Evolutionary conservation across 2,797 vertebrate genomes (phyloP), one percentile per base, ranked within the genome.

Genomic region (Syngnathus rostellatus): DNA sequence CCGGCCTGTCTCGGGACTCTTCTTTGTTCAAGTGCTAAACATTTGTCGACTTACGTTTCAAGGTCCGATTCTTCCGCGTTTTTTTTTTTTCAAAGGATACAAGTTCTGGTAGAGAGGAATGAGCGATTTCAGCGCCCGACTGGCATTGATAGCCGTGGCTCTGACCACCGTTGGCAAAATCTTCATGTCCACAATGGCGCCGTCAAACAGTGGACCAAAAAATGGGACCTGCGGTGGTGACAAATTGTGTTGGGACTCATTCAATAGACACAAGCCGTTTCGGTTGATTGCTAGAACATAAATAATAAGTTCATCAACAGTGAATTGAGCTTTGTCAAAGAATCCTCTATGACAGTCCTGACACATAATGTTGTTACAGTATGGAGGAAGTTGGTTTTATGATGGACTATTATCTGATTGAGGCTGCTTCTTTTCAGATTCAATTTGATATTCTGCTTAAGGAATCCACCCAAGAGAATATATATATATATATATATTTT

Each of bases 81-180:
- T 12, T 19, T 53, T 3, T 10, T 12, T 19, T 53, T 72, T 70
- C 1, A 80, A 88, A 98, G 96, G 96, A 99, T 98, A 99, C 97
- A 98, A 99, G 86, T 96, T 99, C 88, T 99, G 96, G 91, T 98
- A 99, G 12, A 98, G 89, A 1, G 97, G 94, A 73, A 98, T 98
- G 85, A 99, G 92, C 7, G 95, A 98, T 79, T 99, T 99, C 69
- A 99, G 87, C 37, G 97, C 95, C 75, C 95, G 93, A 81, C 97
- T 99, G 86, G 96, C 95, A 63, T 99, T 99, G 89, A 99, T 94
- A 66, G 97, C 96, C n/a, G 97, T 98, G 74, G 95, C 95, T 85
- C 96, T 89, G 83, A 99, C 97, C 92, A 99, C 91, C 72, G 94
- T 94, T 72, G 97, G 94, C 79, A 99, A 90, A 83, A 98, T 94